phyloP scores from a whole-genome alignment of 2,797 vertebrate genomes.

The Mallotus villosus region DNA sequence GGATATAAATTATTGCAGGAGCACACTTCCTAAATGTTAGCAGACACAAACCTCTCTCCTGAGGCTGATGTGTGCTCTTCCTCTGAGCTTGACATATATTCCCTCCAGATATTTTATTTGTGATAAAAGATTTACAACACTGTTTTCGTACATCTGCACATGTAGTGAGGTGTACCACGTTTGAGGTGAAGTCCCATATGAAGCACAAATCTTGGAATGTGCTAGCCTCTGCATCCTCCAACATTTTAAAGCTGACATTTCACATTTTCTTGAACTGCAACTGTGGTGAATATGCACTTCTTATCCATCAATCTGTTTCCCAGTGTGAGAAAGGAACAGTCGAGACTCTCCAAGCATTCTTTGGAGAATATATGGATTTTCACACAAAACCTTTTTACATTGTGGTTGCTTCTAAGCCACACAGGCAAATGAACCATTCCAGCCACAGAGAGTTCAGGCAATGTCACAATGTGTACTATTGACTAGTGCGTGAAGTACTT shows the following conservation, averaged over 20 bases:
- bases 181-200: conserved; percentile 69
- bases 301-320: conserved; percentile 61
- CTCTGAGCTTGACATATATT: conserved; percentile 58
- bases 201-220: conserved; percentile 71
- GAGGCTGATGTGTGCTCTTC: conserved; percentile 53
- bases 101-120: conserved; percentile 57
- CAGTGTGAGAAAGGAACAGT: conserved; percentile 55
- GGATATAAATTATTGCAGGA: conserved; percentile 66
- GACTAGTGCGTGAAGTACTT: conserved; percentile 4
- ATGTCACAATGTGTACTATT: conserved; percentile 26
- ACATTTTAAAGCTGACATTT: conserved; percentile 74
- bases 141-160: conserved; percentile 56
- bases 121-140: conserved; percentile 71
- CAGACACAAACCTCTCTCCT: conserved; percentile 54
- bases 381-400: conserved; percentile 32
- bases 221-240: conserved; percentile 61
- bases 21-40: conserved; percentile 64
- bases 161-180: conserved; percentile 58
- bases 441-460: conserved; percentile 43
- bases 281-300: conserved; percentile 73
- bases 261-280: conserved; percentile 70
- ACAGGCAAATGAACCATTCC: conserved; percentile 47
- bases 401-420: conserved; percentile 23
- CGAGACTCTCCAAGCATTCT: conserved; percentile 49
- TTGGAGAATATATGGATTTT: conserved; percentile 56